Evolutionary conservation across 1,140 invertebrate genomes (phyloP), one percentile per base, ranked within the genome.

Genomic region (Propsilocerus akamusi): DNA sequence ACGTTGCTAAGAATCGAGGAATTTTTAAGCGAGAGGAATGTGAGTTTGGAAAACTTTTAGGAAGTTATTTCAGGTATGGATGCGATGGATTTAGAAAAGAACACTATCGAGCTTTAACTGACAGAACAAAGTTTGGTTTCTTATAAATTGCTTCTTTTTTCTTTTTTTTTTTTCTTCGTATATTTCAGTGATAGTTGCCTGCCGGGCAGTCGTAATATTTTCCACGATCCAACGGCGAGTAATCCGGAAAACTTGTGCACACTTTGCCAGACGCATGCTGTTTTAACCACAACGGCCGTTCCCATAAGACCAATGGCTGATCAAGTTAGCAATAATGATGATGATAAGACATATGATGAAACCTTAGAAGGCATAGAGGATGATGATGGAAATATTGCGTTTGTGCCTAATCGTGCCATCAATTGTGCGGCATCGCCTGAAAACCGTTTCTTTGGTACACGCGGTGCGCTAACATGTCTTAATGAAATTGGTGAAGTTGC

Each of bases 371-470:
- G 20, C n/a, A 23, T 11, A 46, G 37, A 25, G 24, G 26, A 26
- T 26, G 30, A 46, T 25, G n/a, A 50, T 12, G 24, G 12, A 17
- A 46, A 46, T 24, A 46, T 32, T 28, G 11, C 34, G 8, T 20
- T 17, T 6, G 17, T 41, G 22, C 34, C 34, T 6, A 41, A 41
- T 41, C 34, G 34, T 41, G n/a, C 37, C 52, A 30, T 48, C 55
- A 54, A 51, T 46, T 72, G 71, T 48, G 57, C 63, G 14, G 67
- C 65, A 5, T 64, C 69, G 56, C 0, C 14, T 10, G 60, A 57
- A 1, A 79, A 78, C 58, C 51, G 56, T 47, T 85, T 72, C 64
- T 82, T 75, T 57, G 80, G 80, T 1, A 77, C 78, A 63, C 68
- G 72, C 26, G 78, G 78, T 10, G 71, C 75, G 2, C 53, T 81